Base-by-base conservation (phyloP, 2,888 invertebrate genomes). In the Adineta ricciae region DNA sequence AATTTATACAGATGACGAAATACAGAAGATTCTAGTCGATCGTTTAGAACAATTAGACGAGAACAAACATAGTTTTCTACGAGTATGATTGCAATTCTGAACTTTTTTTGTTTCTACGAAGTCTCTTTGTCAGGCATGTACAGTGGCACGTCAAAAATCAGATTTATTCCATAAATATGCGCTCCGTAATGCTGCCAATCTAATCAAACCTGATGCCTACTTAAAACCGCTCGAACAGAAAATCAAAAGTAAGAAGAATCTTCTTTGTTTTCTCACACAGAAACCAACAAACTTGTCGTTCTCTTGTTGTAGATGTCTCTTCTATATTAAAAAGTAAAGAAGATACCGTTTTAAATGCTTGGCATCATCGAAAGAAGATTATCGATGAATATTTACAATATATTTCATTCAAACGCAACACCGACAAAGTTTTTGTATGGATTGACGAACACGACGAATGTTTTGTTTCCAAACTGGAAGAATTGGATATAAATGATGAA, bases 331-430 rank as follows among this genome's bases (percentile, higher is more conserved):
- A 36, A 73, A 41, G 8, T 24, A 73, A 73, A 73, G 73, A 73
- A 73, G 41, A 73, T 73, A 73, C 36, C 5, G 73, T 73, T 38
- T 38, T 73, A 41, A 73, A 38, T 73, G 73, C 73, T 41, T 73
- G 73, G 73, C 73, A 73, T 73, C n/a, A 36, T 73, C 7, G 41
- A 73, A 73, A 73, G 21, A 73, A 73, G 14, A 38, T 73, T 9
- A 36, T 73, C 24, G 73, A 73, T 73, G 73, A 73, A 73, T 73
- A 73, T 73, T 38, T 73, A 41, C 73, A 73, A 73, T 73, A 73
- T 73, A 73, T 73, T 38, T 73, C 73, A 38, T 73, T 73, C 24
- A 73, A 73, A 73, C 73, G 73, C 24, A 73, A 73, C 38, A 41
- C 73, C 36, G 41, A 73, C 38, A 73, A 73, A 73, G 73, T 73